Conservation (phyloP, 2,797 vertebrate species). For the Heteromormyrus szaboi region DNA sequence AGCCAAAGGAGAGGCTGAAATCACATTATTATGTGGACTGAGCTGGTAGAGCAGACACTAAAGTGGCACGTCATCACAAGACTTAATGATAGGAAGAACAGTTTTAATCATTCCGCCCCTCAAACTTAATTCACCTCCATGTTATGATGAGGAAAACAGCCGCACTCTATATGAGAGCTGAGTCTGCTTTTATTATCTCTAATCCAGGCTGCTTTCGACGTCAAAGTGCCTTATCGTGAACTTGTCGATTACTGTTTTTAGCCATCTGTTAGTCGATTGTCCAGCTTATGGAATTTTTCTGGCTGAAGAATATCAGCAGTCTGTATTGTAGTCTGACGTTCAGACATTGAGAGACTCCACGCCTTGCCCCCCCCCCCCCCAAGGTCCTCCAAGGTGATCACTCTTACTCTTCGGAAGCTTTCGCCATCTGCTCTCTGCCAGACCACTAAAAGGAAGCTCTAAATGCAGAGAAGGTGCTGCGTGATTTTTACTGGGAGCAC, state of each 20-base stretch:
- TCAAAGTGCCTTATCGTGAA: background rate
- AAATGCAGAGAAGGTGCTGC: conserved; percentile 26
- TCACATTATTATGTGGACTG: background rate
- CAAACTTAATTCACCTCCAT: background rate
- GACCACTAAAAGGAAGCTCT: conserved; percentile 16
- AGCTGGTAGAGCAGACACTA: background rate
- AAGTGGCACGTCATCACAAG: background rate
- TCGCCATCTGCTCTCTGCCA: background rate
- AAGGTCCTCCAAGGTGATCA: background rate
- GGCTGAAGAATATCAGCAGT: background rate
- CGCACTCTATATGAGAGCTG: background rate
- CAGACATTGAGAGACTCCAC: background rate
- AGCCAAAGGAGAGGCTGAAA: too few species aligned
- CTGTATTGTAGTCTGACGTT: background rate
- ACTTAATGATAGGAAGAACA: background rate
- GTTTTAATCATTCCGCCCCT: background rate
- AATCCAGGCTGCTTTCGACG: background rate
- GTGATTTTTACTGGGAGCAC: background rate
- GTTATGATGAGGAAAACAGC: background rate
- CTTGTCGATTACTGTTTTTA: background rate
- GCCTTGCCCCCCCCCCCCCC: conserved; percentile 27
- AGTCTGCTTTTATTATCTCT: background rate
- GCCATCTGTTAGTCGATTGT: background rate
- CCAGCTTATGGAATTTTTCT: background rate
- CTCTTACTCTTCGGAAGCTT: conserved; percentile 33